These are phyloP conservation scores for Agonopterix alstromeriana DNA, from an alignment of 2,888 invertebrate genomes.

Conservation along the genomic window DNA sequence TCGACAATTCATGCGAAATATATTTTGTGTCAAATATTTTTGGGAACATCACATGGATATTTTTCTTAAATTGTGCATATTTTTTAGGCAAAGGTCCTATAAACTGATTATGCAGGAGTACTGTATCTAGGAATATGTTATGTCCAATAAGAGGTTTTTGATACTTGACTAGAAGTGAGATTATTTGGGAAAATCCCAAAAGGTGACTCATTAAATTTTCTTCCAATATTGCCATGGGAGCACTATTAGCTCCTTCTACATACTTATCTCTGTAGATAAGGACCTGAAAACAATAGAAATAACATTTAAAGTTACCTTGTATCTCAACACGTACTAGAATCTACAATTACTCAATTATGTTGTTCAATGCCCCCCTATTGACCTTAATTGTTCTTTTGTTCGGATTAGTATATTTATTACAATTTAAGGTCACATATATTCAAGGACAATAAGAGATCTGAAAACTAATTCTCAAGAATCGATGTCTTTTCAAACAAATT, in stretches of 20 bases:
- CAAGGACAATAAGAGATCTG: no score
- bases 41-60: slow-evolving; percentile 79
- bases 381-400: no score
- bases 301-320: background rate
- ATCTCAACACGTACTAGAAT: no score
- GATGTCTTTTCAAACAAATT: no score
- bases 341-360: no score
- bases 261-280: slow-evolving; percentile 55
- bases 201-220: slow-evolving; percentile 67
- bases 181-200: slow-evolving; percentile 82
- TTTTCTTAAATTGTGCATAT: slow-evolving; percentile 80
- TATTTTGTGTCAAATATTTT: slow-evolving; percentile 84
- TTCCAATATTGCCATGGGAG: slow-evolving; percentile 57
- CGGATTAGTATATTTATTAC: no score
- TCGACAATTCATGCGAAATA: slow-evolving; percentile 76
- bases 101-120: slow-evolving; percentile 84
- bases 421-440: no score
- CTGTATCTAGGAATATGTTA: slow-evolving; percentile 82
- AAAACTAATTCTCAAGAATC: no score
- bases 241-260: slow-evolving; percentile 50
- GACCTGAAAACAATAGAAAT: slow-evolving; percentile 41
- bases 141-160: slow-evolving; percentile 87
- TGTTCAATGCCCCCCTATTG: no score
- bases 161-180: slow-evolving; percentile 73
- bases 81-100: slow-evolving; percentile 80